These are phyloP conservation scores for Coleophora flavipennella DNA, from an alignment of 2,888 invertebrate species.

Conservation along the genomic window DNA sequence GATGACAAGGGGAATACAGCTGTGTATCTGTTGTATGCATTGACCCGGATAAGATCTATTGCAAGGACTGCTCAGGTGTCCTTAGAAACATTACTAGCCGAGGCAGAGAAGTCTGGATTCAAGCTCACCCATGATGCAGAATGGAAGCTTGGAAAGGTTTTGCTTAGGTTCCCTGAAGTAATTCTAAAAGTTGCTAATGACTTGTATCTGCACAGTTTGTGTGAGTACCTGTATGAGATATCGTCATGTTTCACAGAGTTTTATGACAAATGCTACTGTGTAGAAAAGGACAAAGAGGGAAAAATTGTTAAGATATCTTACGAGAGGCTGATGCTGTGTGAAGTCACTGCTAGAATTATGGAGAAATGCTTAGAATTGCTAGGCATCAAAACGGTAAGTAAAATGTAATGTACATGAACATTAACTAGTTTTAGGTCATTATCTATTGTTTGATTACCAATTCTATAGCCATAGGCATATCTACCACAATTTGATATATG, in stretches of 20 bases:
- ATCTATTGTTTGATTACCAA: not conserved
- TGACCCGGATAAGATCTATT: constrained; percentile 94
- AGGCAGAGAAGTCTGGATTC: constrained; percentile 73
- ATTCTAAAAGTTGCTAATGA: constrained; percentile 87
- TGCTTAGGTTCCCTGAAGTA: constrained; percentile 90
- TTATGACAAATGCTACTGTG: constrained; percentile 97
- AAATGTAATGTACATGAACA: constrained; percentile 79
- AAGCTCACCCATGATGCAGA: constrained; percentile 92
- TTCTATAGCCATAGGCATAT: constrained; percentile 1
- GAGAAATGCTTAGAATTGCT: constrained; percentile 90
- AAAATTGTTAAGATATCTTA: constrained; percentile 87
- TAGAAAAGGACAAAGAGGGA: constrained; percentile 90
- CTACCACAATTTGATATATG: constrained; percentile 17
- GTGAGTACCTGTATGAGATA: constrained; percentile 96
- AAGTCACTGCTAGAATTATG: constrained; percentile 92
- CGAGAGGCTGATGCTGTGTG: constrained; percentile 90
- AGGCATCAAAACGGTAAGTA: constrained; percentile 91
- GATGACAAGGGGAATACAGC: constrained; percentile 99
- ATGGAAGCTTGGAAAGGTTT: constrained; percentile 91
- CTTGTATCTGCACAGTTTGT: constrained; percentile 87
- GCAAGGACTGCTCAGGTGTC: constrained; percentile 83
- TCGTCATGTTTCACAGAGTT: constrained; percentile 96
- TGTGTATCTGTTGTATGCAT: constrained; percentile 95
- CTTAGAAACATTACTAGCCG: constrained; percentile 72
- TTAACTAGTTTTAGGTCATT: constrained; percentile 6